Evolutionary conservation across 2,113 vertebrate genomes (phyloP), one percentile per base, ranked within the genome.

Genomic region (Corythaixoides concolor): DNA sequence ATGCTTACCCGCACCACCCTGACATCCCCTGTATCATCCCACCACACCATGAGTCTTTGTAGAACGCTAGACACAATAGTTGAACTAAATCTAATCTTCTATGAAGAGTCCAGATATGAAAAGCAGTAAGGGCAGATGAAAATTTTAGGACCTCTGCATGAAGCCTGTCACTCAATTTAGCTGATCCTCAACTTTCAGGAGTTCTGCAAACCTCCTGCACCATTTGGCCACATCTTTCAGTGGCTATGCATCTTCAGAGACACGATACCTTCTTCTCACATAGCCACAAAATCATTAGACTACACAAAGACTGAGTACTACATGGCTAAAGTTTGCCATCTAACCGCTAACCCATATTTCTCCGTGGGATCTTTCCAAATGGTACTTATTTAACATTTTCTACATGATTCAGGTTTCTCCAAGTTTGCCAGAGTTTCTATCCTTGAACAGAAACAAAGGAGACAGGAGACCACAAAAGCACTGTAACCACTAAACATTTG

Each of bases 381-480:
- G 33, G 52, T 83, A 92, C 88, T 87, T 69, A 45, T 66, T 86
- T 56, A 90, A 56, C 27, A 58, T 27, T 93, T 92, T 55, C 90
- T 92, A 50, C 83, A 79, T 53, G 50, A 94, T 64, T 59, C 78
- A 89, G 28, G 39, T 89, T 86, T 78, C 95, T 58, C 47, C 70
- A 88, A 78, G 68, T 85, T 92, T 96, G 89, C 85, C 95, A 96
- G 94, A 91, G 88, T 86, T 91, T 92, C 95, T 96, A 68, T 96
- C 88, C 89, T 94, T 79, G 70, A 85, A 85, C 88, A 82, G 87
- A 94, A 97, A 96, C 80, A 85, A 85, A 95, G 79, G 90, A 91
- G 66, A 69, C 73, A 93, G 93, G 88, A 97, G 92, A 96, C 93
- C 91, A 97, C 95, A 96, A 91, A 95, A 91, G 92, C 70, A 23